phyloP scores from a whole-genome alignment of 2,888 invertebrate genomes.

The Tribolium freemani region DNA sequence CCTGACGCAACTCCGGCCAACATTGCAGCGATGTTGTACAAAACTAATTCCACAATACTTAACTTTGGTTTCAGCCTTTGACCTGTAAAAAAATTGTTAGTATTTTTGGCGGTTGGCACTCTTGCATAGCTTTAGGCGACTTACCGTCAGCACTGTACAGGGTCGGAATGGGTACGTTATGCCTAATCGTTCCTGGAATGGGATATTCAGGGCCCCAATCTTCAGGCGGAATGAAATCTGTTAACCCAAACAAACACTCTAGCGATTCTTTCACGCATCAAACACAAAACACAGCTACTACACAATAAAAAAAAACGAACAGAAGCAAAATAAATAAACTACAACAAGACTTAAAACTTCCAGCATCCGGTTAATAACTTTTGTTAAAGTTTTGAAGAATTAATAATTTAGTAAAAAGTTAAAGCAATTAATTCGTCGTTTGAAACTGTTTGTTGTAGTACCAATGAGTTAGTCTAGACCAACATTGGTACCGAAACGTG shows the following conservation, averaged over 20 bases:
- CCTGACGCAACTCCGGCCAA: constrained; percentile 93
- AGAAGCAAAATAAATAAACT: constrained; percentile 30
- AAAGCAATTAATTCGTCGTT: constrained; percentile 32
- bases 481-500: constrained; percentile 4
- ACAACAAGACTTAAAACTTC: constrained; percentile 28
- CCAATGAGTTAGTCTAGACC: background rate
- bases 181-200: constrained; percentile 69
- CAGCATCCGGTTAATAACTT: constrained; percentile 29
- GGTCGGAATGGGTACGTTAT: constrained; percentile 84
- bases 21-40: constrained; percentile 94
- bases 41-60: constrained; percentile 80
- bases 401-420: constrained; percentile 33
- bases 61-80: constrained; percentile 77
- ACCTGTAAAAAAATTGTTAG: constrained; percentile 52
- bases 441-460: constrained; percentile 23
- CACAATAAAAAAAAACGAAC: constrained; percentile 20
- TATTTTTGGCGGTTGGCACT: background rate
- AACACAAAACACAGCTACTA: constrained; percentile 39
- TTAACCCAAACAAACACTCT: constrained; percentile 57
- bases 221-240: constrained; percentile 69
- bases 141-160: constrained; percentile 83
- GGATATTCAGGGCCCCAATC: constrained; percentile 78
- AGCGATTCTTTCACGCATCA: constrained; percentile 34
- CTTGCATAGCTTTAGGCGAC: constrained; percentile 36
- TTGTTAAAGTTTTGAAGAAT: constrained; percentile 31